Evolutionary conservation across 2,888 invertebrate genomes (phyloP), one percentile per base, ranked within the genome.

Genomic region (Noctua pronuba): DNA sequence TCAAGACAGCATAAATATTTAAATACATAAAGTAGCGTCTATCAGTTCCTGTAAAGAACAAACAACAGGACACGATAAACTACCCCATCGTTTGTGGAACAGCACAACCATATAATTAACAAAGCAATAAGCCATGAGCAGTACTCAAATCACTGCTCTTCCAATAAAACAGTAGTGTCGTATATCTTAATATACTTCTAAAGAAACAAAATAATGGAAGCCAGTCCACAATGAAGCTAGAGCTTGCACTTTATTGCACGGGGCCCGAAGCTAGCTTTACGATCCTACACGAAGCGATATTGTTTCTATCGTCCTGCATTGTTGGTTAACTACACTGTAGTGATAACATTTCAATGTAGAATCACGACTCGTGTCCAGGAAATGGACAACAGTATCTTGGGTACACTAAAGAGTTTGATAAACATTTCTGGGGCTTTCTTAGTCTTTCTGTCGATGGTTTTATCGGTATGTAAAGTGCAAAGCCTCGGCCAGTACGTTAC

Each of bases 191-290:
- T 76, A 44, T 65, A 55, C 16, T 76, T 65, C 10, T 58, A 31
- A 31, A 64, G 35, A 35, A 82, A 75, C 55, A 82, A 68, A 64
- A 75, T 79, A 55, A 82, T 75, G 16, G 4, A 24, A 18, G 16
- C 31, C 16, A 13, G 58, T 78, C 16, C 62, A 83, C 49, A 83
- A 38, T 66, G 65, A 80, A 78, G 79, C 83, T 16, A 24, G 55
- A 41, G 41, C 52, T 82, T 46, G 62, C 69, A 66, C 58, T 83
- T 78, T 78, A 77, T 83, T 78, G 69, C 58, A 70, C 52, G 21
- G 31, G 46, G 83, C 62, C n/a, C 49, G 65, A 46, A 55, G 64
- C 16, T 6, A n/a, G 21, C 38, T 78, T 60, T 80, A 80, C 78
- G 68, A 35, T 52, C 31, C 55, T 64, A 76, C 58, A 44, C 28